phyloP scores from a whole-genome alignment of 2,888 invertebrate genomes.

The Dromius quadrimaculatus region DNA sequence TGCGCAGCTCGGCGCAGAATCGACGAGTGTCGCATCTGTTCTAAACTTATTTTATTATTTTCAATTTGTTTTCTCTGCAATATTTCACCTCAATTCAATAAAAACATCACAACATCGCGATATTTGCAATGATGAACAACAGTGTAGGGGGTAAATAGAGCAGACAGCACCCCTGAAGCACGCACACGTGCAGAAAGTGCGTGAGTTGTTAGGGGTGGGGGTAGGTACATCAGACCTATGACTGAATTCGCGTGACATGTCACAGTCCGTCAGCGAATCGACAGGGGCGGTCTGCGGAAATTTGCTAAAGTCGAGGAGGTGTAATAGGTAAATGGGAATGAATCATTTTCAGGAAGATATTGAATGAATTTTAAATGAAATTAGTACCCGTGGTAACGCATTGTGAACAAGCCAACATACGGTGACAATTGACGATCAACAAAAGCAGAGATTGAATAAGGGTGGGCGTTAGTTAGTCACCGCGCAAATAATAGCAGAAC shows the following conservation, averaged over 20 bases:
- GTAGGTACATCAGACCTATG: conserved; percentile 12
- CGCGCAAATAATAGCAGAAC: no score
- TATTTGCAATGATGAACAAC: neutral
- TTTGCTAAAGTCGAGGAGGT: no score
- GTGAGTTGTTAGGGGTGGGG: neutral
- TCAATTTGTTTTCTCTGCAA: neutral
- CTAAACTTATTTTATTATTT: neutral
- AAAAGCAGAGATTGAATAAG: no score
- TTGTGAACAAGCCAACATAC: no score
- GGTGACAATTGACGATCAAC: no score
- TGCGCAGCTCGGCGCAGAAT: no score
- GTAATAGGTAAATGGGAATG: no score
- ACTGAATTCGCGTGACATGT: conserved; percentile 48
- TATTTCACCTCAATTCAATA: neutral
- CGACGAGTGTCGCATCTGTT: no score
- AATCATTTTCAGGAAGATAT: no score
- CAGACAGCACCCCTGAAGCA: conserved; percentile 6
- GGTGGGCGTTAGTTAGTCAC: no score
- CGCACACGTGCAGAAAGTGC: conserved; percentile 2
- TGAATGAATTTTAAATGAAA: no score
- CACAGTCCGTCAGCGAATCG: conserved; percentile 34
- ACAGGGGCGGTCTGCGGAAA: conserved; percentile 21
- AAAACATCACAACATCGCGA: neutral
- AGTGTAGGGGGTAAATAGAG: neutral
- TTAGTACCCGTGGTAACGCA: no score